phyloP scores from a whole-genome alignment of 2,113 vertebrate genomes.

The Colaptes auratus region DNA sequence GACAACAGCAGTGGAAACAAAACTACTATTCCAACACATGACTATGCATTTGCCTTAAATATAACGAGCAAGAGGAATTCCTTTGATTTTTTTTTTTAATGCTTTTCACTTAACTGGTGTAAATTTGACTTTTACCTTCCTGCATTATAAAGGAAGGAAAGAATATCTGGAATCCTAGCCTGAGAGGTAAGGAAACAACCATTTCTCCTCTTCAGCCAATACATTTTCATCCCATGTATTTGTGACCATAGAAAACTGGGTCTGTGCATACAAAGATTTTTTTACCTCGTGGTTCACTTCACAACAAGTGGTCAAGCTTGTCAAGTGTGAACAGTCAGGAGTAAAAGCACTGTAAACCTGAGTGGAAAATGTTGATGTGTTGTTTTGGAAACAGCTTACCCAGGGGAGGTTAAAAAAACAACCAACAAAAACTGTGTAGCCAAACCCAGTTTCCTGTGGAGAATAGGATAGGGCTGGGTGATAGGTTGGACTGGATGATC shows the following conservation, averaged over 20 bases:
- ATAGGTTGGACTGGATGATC: too few species aligned
- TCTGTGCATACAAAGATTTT: not conserved
- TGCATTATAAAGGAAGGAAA: not conserved
- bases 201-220: not conserved
- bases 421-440: not conserved
- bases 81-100: not conserved
- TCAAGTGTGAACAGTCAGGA: not conserved
- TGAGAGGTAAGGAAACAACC: not conserved
- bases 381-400: not conserved
- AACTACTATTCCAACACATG: not conserved
- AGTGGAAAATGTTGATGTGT: not conserved
- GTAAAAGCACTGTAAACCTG: not conserved
- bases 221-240: not conserved
- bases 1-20: not conserved
- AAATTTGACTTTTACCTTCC: not conserved
- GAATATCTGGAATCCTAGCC: not conserved
- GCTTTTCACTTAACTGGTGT: not conserved
- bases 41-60: too few species aligned
- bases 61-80: not conserved
- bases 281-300: not conserved
- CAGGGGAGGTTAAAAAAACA: not conserved
- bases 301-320: not conserved
- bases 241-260: not conserved
- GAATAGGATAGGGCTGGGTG: not conserved
- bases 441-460: not conserved